Conservation (phyloP, 2,888 invertebrate genomes). For the Diplolepis rosae region DNA sequence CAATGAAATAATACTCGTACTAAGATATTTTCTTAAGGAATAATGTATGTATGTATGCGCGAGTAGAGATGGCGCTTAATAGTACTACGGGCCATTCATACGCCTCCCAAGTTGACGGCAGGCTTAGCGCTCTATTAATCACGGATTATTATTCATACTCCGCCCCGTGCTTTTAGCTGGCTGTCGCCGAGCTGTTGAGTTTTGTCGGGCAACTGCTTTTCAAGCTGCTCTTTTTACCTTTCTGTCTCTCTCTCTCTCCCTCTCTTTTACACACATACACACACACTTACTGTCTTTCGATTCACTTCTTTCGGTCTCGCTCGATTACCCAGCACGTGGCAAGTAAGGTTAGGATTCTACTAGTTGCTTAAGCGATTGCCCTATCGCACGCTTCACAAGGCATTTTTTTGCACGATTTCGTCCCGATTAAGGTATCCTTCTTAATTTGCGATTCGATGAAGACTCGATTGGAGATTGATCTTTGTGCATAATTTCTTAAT, state of each 20-base stretch:
- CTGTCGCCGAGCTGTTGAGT: conserved; percentile 52
- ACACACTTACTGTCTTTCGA: conserved; percentile 15
- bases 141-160: conserved; percentile 68
- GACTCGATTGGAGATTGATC: neutral
- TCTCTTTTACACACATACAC: no score
- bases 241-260: conserved; percentile 25
- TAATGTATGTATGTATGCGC: neutral
- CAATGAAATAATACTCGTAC: neutral
- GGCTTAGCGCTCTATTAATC: conserved; percentile 70
- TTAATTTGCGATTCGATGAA: neutral
- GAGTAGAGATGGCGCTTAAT: conserved; percentile 54
- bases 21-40: conserved; percentile 21
- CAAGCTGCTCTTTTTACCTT: conserved; percentile 41
- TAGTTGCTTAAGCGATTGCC: neutral
- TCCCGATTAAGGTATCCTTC: neutral
- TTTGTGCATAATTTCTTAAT: neutral
- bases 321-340: conserved; percentile 47
- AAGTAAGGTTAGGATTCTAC: conserved; percentile 31
- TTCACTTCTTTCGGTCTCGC: conserved; percentile 31
- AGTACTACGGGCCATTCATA: conserved; percentile 66
- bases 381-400: neutral
- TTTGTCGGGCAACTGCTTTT: conserved; percentile 53
- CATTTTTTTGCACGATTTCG: neutral
- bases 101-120: conserved; percentile 58
- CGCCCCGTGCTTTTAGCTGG: conserved; percentile 50